A percentile compares a stretch with the other conserved stretches of the same genome.
Evolutionary conservation across 2,797 vertebrate species (phyloP).

Genomic region (Pseudochirops cupreus): DNA sequence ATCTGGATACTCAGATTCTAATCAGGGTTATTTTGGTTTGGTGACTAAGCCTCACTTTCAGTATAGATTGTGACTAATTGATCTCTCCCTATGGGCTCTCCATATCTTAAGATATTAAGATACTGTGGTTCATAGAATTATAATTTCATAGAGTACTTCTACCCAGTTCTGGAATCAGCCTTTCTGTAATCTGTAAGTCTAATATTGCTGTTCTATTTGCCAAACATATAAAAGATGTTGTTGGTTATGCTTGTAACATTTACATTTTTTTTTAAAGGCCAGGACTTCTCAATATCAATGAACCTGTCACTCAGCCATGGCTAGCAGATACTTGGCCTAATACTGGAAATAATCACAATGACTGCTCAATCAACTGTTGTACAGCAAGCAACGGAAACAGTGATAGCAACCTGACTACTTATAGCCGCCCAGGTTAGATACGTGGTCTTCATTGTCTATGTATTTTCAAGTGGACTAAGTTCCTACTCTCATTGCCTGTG

Average conservation of each 20-base stretch:
- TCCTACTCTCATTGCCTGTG: background rate
- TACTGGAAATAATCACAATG: conserved; percentile 97
- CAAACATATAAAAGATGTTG: conserved; percentile 28
- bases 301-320: conserved; percentile 96
- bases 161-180: background rate
- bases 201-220: background rate
- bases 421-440: conserved; percentile 96
- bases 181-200: background rate
- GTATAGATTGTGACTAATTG: background rate
- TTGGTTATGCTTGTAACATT: background rate
- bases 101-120: background rate
- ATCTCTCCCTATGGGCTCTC: background rate
- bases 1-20: background rate
- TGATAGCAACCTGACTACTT: conserved; percentile 97
- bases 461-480: background rate
- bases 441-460: rapidly evolving
- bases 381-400: conserved; percentile 96
- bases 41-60: background rate
- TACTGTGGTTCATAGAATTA: background rate
- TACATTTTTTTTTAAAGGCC: conserved; percentile 86
- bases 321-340: conserved; percentile 99
- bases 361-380: conserved; percentile 99
- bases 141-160: background rate
- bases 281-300: conserved; percentile 97
- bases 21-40: background rate